phyloP scores from a whole-genome alignment of 1,140 invertebrate species.

The Heliothis virescens region DNA sequence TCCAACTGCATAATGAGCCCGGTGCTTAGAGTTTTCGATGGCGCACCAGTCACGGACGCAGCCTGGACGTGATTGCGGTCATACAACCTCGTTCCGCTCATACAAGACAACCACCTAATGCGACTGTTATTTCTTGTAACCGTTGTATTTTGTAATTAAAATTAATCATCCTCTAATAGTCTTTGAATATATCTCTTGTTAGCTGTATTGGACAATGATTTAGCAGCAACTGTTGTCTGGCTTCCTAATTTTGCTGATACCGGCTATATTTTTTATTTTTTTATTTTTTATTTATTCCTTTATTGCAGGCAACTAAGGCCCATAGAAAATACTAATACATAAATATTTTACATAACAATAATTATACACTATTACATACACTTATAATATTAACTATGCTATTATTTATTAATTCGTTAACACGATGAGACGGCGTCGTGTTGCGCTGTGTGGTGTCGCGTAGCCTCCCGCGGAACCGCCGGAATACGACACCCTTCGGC shows the following conservation, averaged over 20 bases:
- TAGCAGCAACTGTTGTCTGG: neutral
- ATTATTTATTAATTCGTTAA: too few relatives aligned
- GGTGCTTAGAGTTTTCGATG: neutral
- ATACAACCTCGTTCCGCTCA: slow-evolving; percentile 46
- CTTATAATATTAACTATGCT: too few relatives aligned
- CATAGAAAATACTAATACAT: too few relatives aligned
- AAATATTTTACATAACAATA: too few relatives aligned
- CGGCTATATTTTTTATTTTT: too few relatives aligned
- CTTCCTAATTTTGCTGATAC: neutral
- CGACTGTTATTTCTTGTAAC: slow-evolving; percentile 43
- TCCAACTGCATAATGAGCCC: slow-evolving; percentile 4
- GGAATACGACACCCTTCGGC: too few relatives aligned
- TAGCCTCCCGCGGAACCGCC: too few relatives aligned
- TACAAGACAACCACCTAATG: slow-evolving; percentile 18
- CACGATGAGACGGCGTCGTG: too few relatives aligned
- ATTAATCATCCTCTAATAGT: slow-evolving; percentile 19
- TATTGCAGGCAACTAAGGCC: too few relatives aligned
- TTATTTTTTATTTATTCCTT: too few relatives aligned
- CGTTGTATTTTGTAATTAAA: slow-evolving; percentile 39
- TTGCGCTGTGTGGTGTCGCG: too few relatives aligned
- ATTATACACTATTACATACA: too few relatives aligned
- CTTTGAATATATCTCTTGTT: neutral
- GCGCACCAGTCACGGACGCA: slow-evolving; percentile 36
- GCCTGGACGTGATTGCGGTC: slow-evolving; percentile 57
- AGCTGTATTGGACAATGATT: neutral